These are phyloP conservation scores for Apamea anceps DNA, from an alignment of 2,888 invertebrate genomes.

Conservation along the genomic window DNA sequence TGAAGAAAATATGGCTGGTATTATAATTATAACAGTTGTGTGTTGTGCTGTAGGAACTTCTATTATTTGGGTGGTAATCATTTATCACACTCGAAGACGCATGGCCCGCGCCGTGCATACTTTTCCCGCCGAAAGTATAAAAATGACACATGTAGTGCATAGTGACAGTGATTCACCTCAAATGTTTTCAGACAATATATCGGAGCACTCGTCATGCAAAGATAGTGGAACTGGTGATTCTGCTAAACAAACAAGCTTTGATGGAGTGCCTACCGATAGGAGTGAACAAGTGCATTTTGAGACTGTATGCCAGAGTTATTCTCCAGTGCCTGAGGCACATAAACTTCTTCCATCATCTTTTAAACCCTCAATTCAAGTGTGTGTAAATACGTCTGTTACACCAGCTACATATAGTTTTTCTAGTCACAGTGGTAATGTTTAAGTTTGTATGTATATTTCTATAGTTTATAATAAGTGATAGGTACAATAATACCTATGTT, in stretches of 20 bases:
- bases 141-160: slow-evolving; percentile 88
- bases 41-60: slow-evolving; percentile 98
- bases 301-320: slow-evolving; percentile 85
- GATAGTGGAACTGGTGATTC: slow-evolving; percentile 96
- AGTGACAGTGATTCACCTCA: slow-evolving; percentile 89
- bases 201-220: slow-evolving; percentile 94
- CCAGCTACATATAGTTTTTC: slow-evolving; percentile 90
- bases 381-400: slow-evolving; percentile 89
- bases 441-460: slow-evolving; percentile 76
- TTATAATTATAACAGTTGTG: slow-evolving; percentile 96
- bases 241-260: slow-evolving; percentile 93
- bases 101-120: slow-evolving; percentile 88
- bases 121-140: slow-evolving; percentile 86
- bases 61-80: slow-evolving; percentile 97
- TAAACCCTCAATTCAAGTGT: slow-evolving; percentile 89
- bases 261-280: slow-evolving; percentile 87
- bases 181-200: slow-evolving; percentile 92
- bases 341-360: slow-evolving; percentile 89
- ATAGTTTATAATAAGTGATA: slow-evolving; percentile 67
- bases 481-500: slow-evolving; percentile 66
- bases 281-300: slow-evolving; percentile 88
- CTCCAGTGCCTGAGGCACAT: slow-evolving; percentile 88
- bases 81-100: slow-evolving; percentile 95
- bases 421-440: slow-evolving; percentile 89
- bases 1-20: slow-evolving; percentile 95